These are phyloP conservation scores for Anser brachyrhynchus DNA, from an alignment of 2,113 vertebrate genomes.

Conservation along the genomic window DNA sequence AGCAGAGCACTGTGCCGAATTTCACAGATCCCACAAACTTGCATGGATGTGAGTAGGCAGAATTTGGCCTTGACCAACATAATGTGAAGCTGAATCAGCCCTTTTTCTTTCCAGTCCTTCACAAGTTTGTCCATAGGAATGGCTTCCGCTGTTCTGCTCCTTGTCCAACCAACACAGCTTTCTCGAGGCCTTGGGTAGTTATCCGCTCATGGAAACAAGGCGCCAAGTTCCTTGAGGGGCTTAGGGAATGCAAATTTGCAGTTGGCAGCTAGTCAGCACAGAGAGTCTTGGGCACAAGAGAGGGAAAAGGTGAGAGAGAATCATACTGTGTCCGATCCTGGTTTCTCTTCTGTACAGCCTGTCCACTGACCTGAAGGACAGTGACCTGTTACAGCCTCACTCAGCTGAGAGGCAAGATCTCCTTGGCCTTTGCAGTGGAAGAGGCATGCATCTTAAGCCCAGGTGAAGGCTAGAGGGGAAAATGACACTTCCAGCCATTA, in stretches of 20 bases:
- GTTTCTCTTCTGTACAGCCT: background rate
- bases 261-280: background rate
- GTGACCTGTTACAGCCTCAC: background rate
- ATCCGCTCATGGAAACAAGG: background rate
- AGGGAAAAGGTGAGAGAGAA: background rate
- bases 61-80: background rate
- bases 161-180: background rate
- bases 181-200: background rate
- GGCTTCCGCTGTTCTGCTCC: background rate
- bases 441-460: background rate
- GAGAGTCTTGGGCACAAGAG: background rate
- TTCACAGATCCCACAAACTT: constrained; percentile 12
- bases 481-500: background rate
- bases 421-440: background rate
- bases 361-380: background rate
- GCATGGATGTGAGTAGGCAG: background rate
- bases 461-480: background rate
- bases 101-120: background rate
- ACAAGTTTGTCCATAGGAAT: background rate
- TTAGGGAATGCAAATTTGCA: background rate
- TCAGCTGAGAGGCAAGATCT: background rate
- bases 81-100: constrained; percentile 20
- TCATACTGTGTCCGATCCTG: background rate
- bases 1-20: background rate
- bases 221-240: background rate